Evolutionary conservation across 2,888 invertebrate genomes (phyloP), one percentile per base, ranked within the genome.

Genomic region (Drosophila anomelani): DNA sequence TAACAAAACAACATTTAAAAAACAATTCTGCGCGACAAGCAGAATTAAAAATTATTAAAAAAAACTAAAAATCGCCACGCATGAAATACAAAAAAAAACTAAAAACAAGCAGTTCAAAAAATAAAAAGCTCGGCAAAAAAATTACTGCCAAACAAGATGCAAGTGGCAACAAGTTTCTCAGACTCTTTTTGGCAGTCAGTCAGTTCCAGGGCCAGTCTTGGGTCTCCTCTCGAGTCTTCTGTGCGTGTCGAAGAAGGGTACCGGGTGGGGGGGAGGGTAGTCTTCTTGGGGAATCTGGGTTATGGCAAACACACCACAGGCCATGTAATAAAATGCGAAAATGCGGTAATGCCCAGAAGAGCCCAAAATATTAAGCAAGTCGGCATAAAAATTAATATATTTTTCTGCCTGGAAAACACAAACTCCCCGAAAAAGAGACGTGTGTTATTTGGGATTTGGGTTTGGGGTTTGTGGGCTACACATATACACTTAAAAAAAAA

Each of bases 21-120:
- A 77, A 79, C 76, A 75, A 78, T 54, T 80, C 68, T 84, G 83
- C 88, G 72, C 75, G 69, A 73, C 64, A 73, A 86, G 83, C 83
- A 77, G 57, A 80, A 78, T 85, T 78, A 78, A 81, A 79, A 72
- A 63, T 72, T 70, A 29, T 12, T 6, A 29, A 32, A 47, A 77
- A 81, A 79, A 68, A 58, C 62, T 38, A 44, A 34, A 69, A 87
- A 75, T 68, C 49, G 78, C 76, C 76, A 82, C 9, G 41, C 41
- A 17, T 17, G 5, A 86, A 75, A 59, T 61, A 41, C 44, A 10
- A 32, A 23, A 10, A 10, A 26, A 43, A 46, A 49, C 49, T 53
- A 32, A 38, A 44, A 57, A 34, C 64, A 64, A 51, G 44, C 62
- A 39, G 20, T 55, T 26, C 26, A 46, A 47, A 41, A 54, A 54